phyloP scores from a whole-genome alignment of 1,140 invertebrate genomes.

The Probaryconus sp. region DNA sequence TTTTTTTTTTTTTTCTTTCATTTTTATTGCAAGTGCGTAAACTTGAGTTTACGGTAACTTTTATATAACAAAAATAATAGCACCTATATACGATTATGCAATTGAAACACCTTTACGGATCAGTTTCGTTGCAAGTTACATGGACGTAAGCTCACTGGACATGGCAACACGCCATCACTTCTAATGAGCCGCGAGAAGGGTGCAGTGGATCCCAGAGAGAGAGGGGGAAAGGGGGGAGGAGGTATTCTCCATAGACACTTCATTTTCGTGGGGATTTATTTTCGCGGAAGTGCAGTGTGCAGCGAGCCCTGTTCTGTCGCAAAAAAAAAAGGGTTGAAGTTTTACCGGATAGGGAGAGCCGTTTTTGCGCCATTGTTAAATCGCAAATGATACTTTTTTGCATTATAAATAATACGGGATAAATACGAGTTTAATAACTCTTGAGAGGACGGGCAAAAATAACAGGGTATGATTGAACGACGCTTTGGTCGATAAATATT shows the following conservation, averaged over 20 bases:
- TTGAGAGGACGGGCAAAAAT: too few species aligned
- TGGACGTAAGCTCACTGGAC: constrained; percentile 33
- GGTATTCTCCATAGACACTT: constrained; percentile 42
- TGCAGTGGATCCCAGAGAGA: constrained; percentile 31
- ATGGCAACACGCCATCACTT: constrained; percentile 56
- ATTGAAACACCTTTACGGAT: constrained; percentile 34
- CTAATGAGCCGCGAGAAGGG: constrained; percentile 44
- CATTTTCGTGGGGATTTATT: constrained; percentile 55
- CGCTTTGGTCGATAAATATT: too few species aligned
- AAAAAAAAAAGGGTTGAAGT: constrained; percentile 9
- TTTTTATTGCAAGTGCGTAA: constrained; percentile 15
- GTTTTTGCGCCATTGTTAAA: constrained; percentile 4
- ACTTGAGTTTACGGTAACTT: constrained; percentile 21
- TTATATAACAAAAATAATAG: constrained; percentile 35
- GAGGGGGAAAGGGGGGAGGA: constrained; percentile 27
- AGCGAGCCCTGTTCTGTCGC: constrained; percentile 22
- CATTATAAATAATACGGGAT: too few species aligned
- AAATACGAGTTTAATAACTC: too few species aligned
- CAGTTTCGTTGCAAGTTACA: constrained; percentile 31
- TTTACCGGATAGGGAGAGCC: neutral
- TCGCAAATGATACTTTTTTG: constrained; percentile 1
- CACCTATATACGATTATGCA: constrained; percentile 24
- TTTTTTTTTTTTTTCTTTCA: constrained; percentile 6
- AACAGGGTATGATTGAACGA: too few species aligned
- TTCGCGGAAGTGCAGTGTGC: constrained; percentile 34